These are phyloP conservation scores for Palythoa heliodiscus DNA, from an alignment of 92 coral and sea anemone genomes.

Conservation along the genomic window DNA sequence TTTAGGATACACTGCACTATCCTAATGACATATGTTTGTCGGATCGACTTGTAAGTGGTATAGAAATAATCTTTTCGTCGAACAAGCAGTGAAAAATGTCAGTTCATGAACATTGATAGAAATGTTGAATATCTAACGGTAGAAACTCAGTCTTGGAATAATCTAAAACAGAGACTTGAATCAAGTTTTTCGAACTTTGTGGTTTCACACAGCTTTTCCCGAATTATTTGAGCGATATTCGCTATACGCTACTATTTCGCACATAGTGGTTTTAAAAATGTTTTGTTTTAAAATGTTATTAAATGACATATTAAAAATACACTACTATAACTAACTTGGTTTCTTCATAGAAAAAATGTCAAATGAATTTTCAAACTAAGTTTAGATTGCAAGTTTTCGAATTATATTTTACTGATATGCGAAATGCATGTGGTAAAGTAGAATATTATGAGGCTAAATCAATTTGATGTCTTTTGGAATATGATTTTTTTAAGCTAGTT, in stretches of 20 bases:
- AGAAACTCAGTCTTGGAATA: slow-evolving; percentile 5
- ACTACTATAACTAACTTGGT: background rate
- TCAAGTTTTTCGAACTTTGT: background rate
- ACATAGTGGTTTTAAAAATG: background rate
- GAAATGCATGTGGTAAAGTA: background rate
- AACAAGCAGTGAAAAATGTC: slow-evolving; percentile 16
- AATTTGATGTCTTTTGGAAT: background rate
- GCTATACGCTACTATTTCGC: background rate
- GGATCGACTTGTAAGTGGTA: background rate
- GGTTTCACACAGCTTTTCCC: background rate
- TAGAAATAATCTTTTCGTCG: background rate
- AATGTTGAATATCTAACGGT: slow-evolving; percentile 27
- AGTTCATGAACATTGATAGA: slow-evolving; percentile 29
- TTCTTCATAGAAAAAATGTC: background rate
- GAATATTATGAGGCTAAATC: background rate
- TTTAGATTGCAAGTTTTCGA: background rate
- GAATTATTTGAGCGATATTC: slow-evolving; percentile 2
- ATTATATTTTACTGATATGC: background rate
- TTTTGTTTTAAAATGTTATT: background rate
- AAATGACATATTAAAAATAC: background rate
- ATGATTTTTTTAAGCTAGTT: slow-evolving; percentile 9
- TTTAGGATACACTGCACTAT: slow-evolving; percentile 37
- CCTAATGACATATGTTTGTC: background rate
- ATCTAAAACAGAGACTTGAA: background rate
- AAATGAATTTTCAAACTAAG: no score